Base-by-base conservation (phyloP, 2,888 invertebrate genomes). In the Melangyna quadrimaculata region DNA sequence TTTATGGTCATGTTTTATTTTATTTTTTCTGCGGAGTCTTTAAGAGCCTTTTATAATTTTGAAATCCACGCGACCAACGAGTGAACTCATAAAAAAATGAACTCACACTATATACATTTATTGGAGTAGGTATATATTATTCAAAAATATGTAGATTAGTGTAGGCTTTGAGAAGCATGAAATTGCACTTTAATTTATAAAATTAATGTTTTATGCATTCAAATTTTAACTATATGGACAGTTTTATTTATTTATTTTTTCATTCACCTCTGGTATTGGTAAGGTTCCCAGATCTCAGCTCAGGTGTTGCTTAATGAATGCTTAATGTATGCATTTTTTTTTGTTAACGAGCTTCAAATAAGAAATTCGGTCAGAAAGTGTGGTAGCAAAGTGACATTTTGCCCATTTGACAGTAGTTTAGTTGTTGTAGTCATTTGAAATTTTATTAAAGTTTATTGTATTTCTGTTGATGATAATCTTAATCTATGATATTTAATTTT, bases 131-230 rank as follows among this genome's bases (percentile, higher is more conserved):
- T n/a, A n/a, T n/a, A n/a, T n/a, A 37, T 37, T 61, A 24, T 40
- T 61, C 2, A 61, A 63, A n/a, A 61, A 63, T 27, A 63, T 43
- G 57, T 63, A 43, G 57, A 57, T 32, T 43, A 65, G 65, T 32
- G 65, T 65, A 65, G 45, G 22, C 9, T 45, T 32, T 40, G 9
- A 24, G 45, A 65, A 65, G 65, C 65, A 65, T 65, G 45, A 65
- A 65, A 65, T 65, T 65, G 65, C 65, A 65, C 45, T 65, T 48
- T 45, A 48, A 65, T 45, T 65, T 45, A 19, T 48, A 45, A 45
- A 65, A 65, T 65, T 45, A 48, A 65, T 65, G 45, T 65, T n/a
- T n/a, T 65, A 32, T 29, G 14, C 45, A 65, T 65, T 65, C 14
- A 48, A 67, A 67, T 48, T 48, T 32, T 45, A 65, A 43, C 63